phyloP scores from a whole-genome alignment of 1,140 invertebrate genomes.

The Drosophila kikkawai region DNA sequence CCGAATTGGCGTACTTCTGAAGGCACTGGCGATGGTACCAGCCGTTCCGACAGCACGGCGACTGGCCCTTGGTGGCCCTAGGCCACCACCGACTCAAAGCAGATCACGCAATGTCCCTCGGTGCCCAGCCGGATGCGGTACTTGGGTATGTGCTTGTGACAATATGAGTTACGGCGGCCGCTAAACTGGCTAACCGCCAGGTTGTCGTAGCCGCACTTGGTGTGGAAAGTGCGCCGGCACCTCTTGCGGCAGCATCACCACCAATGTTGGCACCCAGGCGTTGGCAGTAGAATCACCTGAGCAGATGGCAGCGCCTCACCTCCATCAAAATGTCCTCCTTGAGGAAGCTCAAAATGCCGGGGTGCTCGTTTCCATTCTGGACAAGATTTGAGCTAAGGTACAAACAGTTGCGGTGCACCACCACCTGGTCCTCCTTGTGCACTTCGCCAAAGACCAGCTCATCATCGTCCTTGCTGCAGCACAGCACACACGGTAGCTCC shows the following conservation, averaged over 20 bases:
- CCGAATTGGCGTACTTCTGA: conserved; percentile 52
- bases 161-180: conserved; percentile 49
- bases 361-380: conserved; percentile 20
- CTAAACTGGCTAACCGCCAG: conserved; percentile 33
- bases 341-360: conserved; percentile 34
- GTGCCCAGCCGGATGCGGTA: not conserved
- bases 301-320: not conserved
- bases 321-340: conserved; percentile 42
- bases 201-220: conserved; percentile 39
- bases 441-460: not conserved
- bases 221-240: conserved; percentile 52
- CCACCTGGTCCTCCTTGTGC: not conserved
- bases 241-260: conserved; percentile 4
- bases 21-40: conserved; percentile 61
- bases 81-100: conserved; percentile 18
- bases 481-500: conserved; percentile 2
- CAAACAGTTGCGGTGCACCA: conserved; percentile 42
- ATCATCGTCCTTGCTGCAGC: not conserved
- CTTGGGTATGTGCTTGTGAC: conserved; percentile 18
- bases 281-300: conserved; percentile 45
- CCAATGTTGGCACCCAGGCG: conserved; percentile 46
- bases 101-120: conserved; percentile 34
- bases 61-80: not conserved
- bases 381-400: conserved; percentile 57
- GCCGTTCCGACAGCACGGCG: conserved; percentile 54